Evolutionary conservation across 2,888 invertebrate genomes (phyloP).

Genomic region (Cistogaster globosa): DNA sequence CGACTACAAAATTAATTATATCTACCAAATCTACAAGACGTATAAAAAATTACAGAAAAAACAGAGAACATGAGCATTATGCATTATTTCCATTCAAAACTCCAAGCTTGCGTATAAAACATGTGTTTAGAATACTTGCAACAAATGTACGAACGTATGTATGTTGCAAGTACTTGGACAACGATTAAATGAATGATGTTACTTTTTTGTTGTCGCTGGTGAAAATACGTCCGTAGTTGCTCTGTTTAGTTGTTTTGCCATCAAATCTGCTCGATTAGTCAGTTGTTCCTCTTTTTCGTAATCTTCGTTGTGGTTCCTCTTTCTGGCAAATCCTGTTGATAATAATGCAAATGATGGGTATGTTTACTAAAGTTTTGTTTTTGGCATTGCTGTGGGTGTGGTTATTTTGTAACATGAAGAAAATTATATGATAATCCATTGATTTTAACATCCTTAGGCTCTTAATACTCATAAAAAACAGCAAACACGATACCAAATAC

Average conservation of each 20-base stretch:
- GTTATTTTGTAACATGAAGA: too few relatives aligned
- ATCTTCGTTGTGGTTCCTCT: too few relatives aligned
- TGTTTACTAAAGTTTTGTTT: too few relatives aligned
- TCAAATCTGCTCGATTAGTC: too few relatives aligned
- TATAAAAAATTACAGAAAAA: neutral
- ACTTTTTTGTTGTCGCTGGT: constrained; percentile 31
- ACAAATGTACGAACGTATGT: constrained; percentile 40
- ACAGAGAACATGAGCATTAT: constrained; percentile 17
- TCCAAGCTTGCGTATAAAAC: constrained; percentile 55
- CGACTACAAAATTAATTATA: too few relatives aligned
- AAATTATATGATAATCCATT: too few relatives aligned
- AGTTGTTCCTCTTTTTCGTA: too few relatives aligned
- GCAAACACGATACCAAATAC: constrained; percentile 47
- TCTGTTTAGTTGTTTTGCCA: constrained; percentile 33
- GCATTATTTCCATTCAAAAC: constrained; percentile 46
- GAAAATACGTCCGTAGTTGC: constrained; percentile 46
- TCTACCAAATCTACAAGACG: too few relatives aligned
- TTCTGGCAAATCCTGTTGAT: too few relatives aligned
- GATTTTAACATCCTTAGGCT: constrained; percentile 72
- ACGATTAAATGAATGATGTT: too few relatives aligned
- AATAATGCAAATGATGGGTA: too few relatives aligned
- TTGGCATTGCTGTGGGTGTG: too few relatives aligned
- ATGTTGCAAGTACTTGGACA: constrained; percentile 27
- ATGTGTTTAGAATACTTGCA: constrained; percentile 70
- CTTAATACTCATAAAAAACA: constrained; percentile 59